A percentile compares a stretch with the other conserved stretches of the same genome.
Conservation (phyloP, 1,140 invertebrate genomes). For the Zaprionus africanus region DNA sequence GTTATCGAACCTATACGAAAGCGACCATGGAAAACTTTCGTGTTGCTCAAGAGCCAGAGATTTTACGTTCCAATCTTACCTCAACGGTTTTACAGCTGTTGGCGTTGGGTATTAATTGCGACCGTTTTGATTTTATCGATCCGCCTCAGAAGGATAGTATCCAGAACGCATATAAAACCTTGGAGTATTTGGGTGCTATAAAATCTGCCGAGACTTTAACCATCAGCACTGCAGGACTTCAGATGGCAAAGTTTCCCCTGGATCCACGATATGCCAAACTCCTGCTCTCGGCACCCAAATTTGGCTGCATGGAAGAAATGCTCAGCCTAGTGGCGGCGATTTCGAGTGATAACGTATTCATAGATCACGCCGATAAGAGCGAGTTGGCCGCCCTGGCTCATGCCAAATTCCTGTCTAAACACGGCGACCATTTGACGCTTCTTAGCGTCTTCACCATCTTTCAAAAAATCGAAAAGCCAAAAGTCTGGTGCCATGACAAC, state of each 20-base stretch:
- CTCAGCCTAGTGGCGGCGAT: conserved; percentile 87
- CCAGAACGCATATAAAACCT: conserved; percentile 88
- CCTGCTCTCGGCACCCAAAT: conserved; percentile 90
- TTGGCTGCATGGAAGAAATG: conserved; percentile 93
- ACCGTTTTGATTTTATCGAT: conserved; percentile 96
- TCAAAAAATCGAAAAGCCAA: conserved; percentile 89
- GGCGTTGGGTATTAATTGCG: conserved; percentile 92
- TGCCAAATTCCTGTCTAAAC: conserved; percentile 92
- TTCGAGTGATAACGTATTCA: conserved; percentile 87
- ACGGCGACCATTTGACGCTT: conserved; percentile 97
- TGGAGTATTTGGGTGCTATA: conserved; percentile 91
- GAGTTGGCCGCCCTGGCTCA: conserved; percentile 89
- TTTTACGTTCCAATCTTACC: conserved; percentile 87
- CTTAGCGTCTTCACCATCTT: conserved; percentile 95
- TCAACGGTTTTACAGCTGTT: conserved; percentile 88
- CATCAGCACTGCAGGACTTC: conserved; percentile 92
- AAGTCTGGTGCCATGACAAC: conserved; percentile 96
- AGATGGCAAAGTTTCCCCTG: conserved; percentile 96
- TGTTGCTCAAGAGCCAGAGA: conserved; percentile 92
- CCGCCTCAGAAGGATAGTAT: conserved; percentile 91
- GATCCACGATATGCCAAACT: conserved; percentile 96
- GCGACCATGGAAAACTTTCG: conserved; percentile 87
- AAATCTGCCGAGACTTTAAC: conserved; percentile 79
- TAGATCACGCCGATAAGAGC: conserved; percentile 85
- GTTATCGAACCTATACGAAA: conserved; percentile 93